Conservation (phyloP, 1,140 invertebrate species). For the Cydia strobilella region DNA sequence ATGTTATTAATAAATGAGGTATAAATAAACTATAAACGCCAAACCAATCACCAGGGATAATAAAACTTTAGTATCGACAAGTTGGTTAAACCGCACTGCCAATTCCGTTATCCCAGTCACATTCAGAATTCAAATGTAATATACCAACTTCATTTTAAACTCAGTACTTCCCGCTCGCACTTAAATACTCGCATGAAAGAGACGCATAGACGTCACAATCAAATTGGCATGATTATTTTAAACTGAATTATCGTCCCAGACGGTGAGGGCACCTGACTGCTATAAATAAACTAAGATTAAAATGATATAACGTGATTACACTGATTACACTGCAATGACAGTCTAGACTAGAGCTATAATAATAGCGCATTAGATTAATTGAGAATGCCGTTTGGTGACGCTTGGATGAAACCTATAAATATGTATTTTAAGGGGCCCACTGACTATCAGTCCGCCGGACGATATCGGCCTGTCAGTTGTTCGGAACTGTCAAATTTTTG, state of each 20-base stretch:
- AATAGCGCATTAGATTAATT: constrained; percentile 14
- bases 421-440: too few relatives aligned
- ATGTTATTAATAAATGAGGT: background rate
- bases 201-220: background rate
- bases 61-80: constrained; percentile 10
- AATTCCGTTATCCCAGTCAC: background rate
- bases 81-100: background rate
- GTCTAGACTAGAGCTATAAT: constrained; percentile 20
- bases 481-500: too few relatives aligned
- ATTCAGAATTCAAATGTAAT: background rate
- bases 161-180: background rate
- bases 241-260: background rate
- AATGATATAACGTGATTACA: constrained; percentile 5
- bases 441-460: too few relatives aligned
- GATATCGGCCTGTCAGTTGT: too few relatives aligned
- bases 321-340: constrained; percentile 6
- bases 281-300: constrained; percentile 27
- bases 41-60: background rate
- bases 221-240: background rate
- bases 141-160: background rate
- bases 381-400: constrained; percentile 9
- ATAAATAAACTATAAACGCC: background rate
- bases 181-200: background rate
- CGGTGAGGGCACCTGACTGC: background rate
- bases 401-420: background rate